Conservation (phyloP, 2,113 vertebrate genomes). For the Zosterops pallidus region DNA sequence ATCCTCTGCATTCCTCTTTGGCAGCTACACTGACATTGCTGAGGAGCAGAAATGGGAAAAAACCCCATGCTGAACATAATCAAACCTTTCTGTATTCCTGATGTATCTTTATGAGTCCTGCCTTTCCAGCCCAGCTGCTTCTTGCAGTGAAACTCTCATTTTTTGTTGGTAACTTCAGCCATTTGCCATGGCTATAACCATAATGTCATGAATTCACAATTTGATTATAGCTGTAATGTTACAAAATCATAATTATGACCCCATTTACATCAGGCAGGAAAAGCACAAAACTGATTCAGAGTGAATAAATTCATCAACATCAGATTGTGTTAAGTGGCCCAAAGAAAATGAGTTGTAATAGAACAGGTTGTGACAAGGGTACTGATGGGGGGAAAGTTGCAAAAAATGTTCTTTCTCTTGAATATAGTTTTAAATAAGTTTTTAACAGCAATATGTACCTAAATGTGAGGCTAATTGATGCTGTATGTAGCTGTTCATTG, state of each 20-base stretch:
- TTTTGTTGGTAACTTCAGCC: background rate
- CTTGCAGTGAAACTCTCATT: background rate
- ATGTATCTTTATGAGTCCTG: background rate
- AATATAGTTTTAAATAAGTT: background rate
- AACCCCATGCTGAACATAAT: background rate
- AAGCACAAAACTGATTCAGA: background rate
- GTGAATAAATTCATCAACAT: background rate
- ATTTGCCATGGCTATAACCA: background rate
- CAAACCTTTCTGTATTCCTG: background rate
- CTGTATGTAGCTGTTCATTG: background rate
- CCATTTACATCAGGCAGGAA: background rate
- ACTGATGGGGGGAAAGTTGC: background rate
- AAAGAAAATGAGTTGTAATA: background rate
- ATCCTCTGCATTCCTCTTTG: background rate
- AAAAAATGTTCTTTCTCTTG: background rate
- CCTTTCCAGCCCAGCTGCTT: background rate
- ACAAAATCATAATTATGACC: background rate
- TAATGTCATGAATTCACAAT: background rate
- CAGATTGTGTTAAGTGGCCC: background rate
- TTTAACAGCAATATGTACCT: background rate
- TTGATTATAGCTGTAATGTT: background rate
- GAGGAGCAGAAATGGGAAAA: background rate
- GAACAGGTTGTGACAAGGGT: background rate
- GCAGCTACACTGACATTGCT: background rate
- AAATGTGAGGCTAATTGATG: background rate